These are phyloP conservation scores for Laticauda laticaudata DNA, from an alignment of 2,113 vertebrate species.

Conservation along the genomic window DNA sequence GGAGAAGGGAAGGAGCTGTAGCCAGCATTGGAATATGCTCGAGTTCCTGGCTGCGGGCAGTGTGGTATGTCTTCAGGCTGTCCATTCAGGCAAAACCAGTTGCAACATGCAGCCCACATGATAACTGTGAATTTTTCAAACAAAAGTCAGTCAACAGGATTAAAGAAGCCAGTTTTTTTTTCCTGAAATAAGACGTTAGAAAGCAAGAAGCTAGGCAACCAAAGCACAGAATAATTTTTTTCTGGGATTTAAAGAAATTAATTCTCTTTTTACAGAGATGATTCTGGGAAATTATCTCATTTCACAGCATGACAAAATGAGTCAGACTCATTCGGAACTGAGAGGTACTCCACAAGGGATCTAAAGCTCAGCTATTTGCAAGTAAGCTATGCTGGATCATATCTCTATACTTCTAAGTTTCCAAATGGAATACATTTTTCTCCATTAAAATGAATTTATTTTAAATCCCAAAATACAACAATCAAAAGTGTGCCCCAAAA, in stretches of 20 bases:
- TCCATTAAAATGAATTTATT: not conserved
- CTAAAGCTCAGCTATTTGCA: not conserved
- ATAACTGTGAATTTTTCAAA: conserved; percentile 31
- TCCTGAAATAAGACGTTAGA: not conserved
- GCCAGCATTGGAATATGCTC: conserved; percentile 86
- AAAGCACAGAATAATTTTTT: not conserved
- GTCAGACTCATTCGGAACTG: not conserved
- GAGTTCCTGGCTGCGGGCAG: conserved; percentile 34
- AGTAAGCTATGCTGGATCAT: not conserved
- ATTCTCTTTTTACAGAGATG: not conserved
- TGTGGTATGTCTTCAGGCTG: conserved; percentile 67
- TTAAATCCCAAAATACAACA: not conserved
- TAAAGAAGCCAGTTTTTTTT: not conserved
- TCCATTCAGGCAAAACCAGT: conserved; percentile 88
- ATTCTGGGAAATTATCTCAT: not conserved
- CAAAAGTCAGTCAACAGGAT: not conserved
- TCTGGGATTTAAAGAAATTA: not conserved
- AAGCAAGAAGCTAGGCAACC: not conserved
- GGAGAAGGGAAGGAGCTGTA: conserved; percentile 83
- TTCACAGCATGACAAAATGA: not conserved
- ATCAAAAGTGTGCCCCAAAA: not conserved
- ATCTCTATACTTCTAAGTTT: not conserved
- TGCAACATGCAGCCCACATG: conserved; percentile 93
- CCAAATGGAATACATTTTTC: not conserved
- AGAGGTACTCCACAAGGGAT: not conserved